Conservation (phyloP, 2,113 vertebrate species). For the Neodon shergylaensis region DNA sequence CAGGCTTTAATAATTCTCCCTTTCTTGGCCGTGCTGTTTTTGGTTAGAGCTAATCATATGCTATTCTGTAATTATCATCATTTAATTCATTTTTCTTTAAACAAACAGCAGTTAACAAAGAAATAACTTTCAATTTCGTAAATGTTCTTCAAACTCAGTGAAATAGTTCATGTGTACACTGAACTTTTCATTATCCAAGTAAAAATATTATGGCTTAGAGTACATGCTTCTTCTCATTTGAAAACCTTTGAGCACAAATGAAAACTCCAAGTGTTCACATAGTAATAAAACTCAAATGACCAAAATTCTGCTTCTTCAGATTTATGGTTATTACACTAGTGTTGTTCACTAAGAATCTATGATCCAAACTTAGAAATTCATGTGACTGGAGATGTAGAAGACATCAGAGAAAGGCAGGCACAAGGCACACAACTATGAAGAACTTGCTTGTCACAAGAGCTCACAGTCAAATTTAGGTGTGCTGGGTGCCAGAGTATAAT, state of each 20-base stretch:
- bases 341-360: background rate
- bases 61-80: background rate
- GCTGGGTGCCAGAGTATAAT: too few relatives aligned
- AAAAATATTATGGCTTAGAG: background rate
- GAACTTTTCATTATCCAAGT: background rate
- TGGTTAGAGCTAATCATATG: background rate
- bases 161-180: background rate
- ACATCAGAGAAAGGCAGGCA: background rate
- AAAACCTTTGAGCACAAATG: background rate
- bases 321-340: background rate
- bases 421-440: background rate
- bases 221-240: background rate
- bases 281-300: background rate
- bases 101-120: background rate
- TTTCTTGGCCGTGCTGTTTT: background rate
- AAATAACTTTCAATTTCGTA: background rate
- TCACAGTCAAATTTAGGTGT: background rate
- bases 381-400: background rate
- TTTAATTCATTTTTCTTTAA: conserved; percentile 22
- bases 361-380: background rate
- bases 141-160: background rate
- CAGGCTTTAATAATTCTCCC: background rate
- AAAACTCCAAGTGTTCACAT: background rate
- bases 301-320: background rate
- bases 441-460: background rate